Evolutionary conservation across 2,888 invertebrate species (phyloP).

Genomic region (Geophilus truncorum): DNA sequence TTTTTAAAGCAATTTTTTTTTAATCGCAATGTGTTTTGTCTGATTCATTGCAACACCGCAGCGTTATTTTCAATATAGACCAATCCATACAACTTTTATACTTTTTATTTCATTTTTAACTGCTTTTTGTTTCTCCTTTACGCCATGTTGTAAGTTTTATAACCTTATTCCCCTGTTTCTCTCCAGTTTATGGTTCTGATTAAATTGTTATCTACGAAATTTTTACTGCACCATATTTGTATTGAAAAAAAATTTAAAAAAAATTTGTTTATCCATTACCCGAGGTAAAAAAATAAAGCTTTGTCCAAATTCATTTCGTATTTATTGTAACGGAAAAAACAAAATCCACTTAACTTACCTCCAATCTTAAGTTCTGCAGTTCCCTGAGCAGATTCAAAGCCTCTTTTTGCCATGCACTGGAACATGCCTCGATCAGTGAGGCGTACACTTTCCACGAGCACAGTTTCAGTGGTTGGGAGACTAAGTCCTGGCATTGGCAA

Average conservation of each 20-base stretch:
- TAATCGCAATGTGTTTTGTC: too few species aligned
- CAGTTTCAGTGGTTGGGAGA: conserved; percentile 34
- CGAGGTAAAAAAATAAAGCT: too few species aligned
- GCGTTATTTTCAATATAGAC: too few species aligned
- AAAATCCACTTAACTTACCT: conserved; percentile 41
- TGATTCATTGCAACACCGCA: too few species aligned
- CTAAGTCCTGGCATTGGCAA: conserved; percentile 29
- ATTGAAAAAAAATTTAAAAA: background rate
- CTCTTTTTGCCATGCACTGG: conserved; percentile 47
- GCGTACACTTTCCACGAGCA: conserved; percentile 44
- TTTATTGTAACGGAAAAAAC: too few species aligned
- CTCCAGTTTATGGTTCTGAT: background rate
- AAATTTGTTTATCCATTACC: too few species aligned
- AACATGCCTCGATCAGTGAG: conserved; percentile 49
- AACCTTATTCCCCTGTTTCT: background rate
- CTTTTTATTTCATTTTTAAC: too few species aligned
- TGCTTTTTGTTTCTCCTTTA: background rate
- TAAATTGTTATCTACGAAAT: background rate
- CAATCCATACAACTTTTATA: too few species aligned
- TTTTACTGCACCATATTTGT: background rate
- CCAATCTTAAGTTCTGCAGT: conserved; percentile 47
- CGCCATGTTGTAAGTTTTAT: background rate
- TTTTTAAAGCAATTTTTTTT: too few species aligned
- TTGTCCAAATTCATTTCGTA: too few species aligned
- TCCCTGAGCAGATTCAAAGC: conserved; percentile 44